Base-by-base conservation (phyloP, 2,888 invertebrate species). In the Sinopyrophorus schimmeli region DNA sequence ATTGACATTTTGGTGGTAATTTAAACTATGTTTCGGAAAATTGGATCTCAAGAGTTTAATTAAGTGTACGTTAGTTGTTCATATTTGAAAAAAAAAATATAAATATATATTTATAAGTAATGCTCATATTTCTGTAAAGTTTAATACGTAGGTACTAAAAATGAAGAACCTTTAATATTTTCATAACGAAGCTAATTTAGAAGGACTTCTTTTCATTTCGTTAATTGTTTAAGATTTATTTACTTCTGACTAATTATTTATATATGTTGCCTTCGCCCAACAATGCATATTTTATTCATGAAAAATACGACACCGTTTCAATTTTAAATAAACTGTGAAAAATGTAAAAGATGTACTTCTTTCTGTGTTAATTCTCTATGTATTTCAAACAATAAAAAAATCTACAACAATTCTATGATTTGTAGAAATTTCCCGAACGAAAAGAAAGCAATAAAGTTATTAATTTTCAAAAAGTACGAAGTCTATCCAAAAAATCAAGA, bases 31-130 rank as follows among this genome's bases (percentile, higher is more conserved):
- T 49, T 49, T 35, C 31, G 37, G 37, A 49, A 48, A 49, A 37
- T 35, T 42, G 42, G 49, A 49, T 49, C 49, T 49, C 49, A 47
- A 27, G 40, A 41, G 39, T 47, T 47, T 40, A 40, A 32, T 18
- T 47, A 47, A 37, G 32, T 47, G 40, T 32, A 31, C 40, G 39
- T 47, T 47, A 26, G 32, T 31, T 24, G 39, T 39, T 47, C 32
- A 23, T 38, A 43, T 34, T 21, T 32, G 32, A 15, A 18, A 15
- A 32, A 20, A 32, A 20, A n/a, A n/a, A 35, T 35, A 23, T 15
- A 35, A 35, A 35, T 41, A 41, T 41, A 47, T 47, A 47, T 47
- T 31, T 47, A 34, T 47, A 39, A 40, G 47, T 32, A 39, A 39
- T 39, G 47, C 47, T 47, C 47, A 47, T 31, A 39, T 24, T 24